A percentile compares a stretch with the other conserved stretches of the same genome.
Evolutionary conservation across 2,797 vertebrate genomes (phyloP).

Genomic region (Rousettus madagascariensis): DNA sequence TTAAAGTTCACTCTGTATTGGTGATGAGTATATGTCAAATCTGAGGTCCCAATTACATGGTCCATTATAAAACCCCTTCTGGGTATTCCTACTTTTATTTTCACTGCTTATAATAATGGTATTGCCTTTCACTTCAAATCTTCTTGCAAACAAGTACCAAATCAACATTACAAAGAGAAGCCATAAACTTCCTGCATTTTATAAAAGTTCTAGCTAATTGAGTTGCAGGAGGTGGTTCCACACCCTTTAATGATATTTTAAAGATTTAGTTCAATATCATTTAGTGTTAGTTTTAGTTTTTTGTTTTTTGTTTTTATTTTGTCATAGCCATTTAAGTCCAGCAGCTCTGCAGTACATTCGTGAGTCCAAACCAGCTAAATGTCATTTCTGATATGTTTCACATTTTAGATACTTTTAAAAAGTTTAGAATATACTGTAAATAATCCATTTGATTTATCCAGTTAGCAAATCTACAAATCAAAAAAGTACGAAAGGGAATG

Average conservation of each 20-base stretch:
- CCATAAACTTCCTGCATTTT: slow-evolving; percentile 7
- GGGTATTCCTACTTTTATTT: not conserved
- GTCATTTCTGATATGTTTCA: not conserved
- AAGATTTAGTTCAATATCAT: not conserved
- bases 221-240: not conserved
- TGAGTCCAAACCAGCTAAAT: not conserved
- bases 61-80: not conserved
- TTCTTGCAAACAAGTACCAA: not conserved
- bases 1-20: slow-evolving; percentile 1
- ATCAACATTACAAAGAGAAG: not conserved
- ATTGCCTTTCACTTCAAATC: not conserved
- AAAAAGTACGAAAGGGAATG: slow-evolving; percentile 14
- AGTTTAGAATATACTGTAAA: not conserved
- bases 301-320: not conserved
- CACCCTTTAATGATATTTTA: not conserved
- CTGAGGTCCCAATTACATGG: not conserved
- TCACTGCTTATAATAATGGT: not conserved
- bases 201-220: not conserved
- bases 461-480: slow-evolving; percentile 3
- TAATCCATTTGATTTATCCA: slow-evolving; percentile 1
- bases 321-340: not conserved
- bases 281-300: not conserved
- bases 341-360: not conserved
- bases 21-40: not conserved
- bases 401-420: not conserved